Conservation (phyloP, 2,797 vertebrate genomes). For the Haliaeetus albicilla region DNA sequence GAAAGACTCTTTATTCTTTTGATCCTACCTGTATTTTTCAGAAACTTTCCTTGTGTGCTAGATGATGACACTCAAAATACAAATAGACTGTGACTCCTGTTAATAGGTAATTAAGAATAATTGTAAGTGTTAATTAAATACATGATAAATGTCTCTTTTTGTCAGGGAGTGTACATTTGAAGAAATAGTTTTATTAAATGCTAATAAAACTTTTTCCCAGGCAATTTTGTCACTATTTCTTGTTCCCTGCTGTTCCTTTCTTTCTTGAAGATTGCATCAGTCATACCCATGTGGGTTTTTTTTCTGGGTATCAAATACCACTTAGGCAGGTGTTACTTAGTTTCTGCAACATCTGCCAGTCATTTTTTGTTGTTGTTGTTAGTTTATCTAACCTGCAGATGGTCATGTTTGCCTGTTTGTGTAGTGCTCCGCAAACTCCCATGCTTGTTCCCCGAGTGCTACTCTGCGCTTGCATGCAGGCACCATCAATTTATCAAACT, state of each 20-base stretch:
- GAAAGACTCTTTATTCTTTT: not conserved
- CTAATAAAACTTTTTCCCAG: slow-evolving; percentile 9
- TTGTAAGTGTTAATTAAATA: slow-evolving; percentile 16
- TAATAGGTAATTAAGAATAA: slow-evolving; percentile 41
- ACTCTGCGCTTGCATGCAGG: not conserved
- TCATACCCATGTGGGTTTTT: not conserved
- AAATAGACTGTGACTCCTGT: slow-evolving; percentile 16
- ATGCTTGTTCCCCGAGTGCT: not conserved
- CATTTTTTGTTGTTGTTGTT: not conserved
- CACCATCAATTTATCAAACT: slow-evolving; percentile 49
- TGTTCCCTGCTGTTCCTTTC: not conserved
- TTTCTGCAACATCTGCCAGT: slow-evolving; percentile 60
- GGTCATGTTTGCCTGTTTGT: slow-evolving; percentile 36
- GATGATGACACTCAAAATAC: not conserved
- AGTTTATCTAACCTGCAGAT: slow-evolving; percentile 55
- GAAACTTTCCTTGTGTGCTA: not conserved
- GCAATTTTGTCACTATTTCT: not conserved
- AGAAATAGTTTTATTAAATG: not conserved
- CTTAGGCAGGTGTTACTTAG: slow-evolving; percentile 51
- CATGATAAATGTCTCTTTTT: not conserved
- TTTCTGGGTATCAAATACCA: slow-evolving; percentile 1
- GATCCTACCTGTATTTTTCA: not conserved
- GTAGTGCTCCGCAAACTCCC: not conserved
- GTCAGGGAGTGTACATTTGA: not conserved
- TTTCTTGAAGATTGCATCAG: not conserved